Conservation (phyloP, 2,888 invertebrate genomes). For the Dryococelus australis region DNA sequence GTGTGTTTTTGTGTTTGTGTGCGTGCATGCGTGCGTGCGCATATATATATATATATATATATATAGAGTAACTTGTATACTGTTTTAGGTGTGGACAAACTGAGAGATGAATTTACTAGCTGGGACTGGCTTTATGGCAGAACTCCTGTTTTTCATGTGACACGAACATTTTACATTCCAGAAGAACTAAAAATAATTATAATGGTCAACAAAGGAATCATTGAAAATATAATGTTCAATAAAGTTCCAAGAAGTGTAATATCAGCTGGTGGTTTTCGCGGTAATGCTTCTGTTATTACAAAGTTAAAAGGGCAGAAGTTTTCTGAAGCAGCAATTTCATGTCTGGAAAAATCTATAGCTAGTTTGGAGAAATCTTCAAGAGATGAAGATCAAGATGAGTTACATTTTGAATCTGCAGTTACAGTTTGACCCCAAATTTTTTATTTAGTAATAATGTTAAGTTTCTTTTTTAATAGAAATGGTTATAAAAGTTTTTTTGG, state of each 20-base stretch:
- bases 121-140: slow-evolving; percentile 92
- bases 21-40: too few relatives aligned
- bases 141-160: slow-evolving; percentile 84
- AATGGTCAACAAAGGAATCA: slow-evolving; percentile 70
- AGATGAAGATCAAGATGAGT: background rate
- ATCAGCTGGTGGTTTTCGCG: slow-evolving; percentile 65
- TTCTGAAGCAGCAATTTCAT: slow-evolving; percentile 68
- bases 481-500: too few relatives aligned
- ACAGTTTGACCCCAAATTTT: background rate
- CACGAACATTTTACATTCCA: slow-evolving; percentile 69
- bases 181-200: slow-evolving; percentile 66
- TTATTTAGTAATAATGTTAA: too few relatives aligned
- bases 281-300: slow-evolving; percentile 71
- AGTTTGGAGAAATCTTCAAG: slow-evolving; percentile 31
- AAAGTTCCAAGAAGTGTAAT: slow-evolving; percentile 66
- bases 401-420: background rate
- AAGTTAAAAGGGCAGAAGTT: slow-evolving; percentile 72
- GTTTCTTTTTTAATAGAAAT: too few relatives aligned
- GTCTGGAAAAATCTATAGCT: slow-evolving; percentile 61
- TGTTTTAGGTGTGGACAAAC: slow-evolving; percentile 70
- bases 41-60: too few relatives aligned
- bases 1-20: too few relatives aligned
- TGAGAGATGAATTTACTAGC: slow-evolving; percentile 72
- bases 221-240: slow-evolving; percentile 70
- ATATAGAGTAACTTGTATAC: too few relatives aligned